Evolutionary conservation across 2,797 vertebrate genomes (phyloP).

Genomic region (Vipera ursinii): DNA sequence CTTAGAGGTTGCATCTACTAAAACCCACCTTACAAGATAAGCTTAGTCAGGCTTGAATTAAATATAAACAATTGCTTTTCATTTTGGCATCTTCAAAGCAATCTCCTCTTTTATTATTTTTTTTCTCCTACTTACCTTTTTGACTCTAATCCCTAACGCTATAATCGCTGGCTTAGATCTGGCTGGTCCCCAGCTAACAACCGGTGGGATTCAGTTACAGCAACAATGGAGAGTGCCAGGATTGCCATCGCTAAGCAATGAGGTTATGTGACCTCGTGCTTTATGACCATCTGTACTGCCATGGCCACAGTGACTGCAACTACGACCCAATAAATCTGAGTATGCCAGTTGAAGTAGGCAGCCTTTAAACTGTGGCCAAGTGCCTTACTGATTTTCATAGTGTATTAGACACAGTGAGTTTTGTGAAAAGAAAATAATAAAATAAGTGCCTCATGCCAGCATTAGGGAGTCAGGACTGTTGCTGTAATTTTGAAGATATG

Average conservation of each 20-base stretch:
- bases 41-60: neutral
- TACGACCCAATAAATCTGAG: neutral
- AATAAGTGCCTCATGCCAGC: too few species aligned
- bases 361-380: neutral
- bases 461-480: neutral
- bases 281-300: neutral
- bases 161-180: neutral
- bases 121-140: neutral
- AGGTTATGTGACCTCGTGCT: neutral
- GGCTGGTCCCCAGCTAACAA: neutral
- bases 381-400: neutral
- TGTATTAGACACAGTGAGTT: neutral
- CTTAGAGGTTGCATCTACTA: neutral
- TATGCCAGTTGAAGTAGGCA: neutral
- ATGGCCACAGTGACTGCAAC: neutral
- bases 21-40: neutral
- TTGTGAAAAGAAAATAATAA: neutral
- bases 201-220: neutral
- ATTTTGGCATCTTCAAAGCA: neutral
- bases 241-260: neutral
- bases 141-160: neutral
- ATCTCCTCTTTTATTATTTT: neutral
- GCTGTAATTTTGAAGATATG: neutral
- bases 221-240: neutral
- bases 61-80: neutral